Evolutionary conservation across 2,797 vertebrate genomes (phyloP), one percentile per base, ranked within the genome.

Genomic region (Synaphobranchus kaupii): DNA sequence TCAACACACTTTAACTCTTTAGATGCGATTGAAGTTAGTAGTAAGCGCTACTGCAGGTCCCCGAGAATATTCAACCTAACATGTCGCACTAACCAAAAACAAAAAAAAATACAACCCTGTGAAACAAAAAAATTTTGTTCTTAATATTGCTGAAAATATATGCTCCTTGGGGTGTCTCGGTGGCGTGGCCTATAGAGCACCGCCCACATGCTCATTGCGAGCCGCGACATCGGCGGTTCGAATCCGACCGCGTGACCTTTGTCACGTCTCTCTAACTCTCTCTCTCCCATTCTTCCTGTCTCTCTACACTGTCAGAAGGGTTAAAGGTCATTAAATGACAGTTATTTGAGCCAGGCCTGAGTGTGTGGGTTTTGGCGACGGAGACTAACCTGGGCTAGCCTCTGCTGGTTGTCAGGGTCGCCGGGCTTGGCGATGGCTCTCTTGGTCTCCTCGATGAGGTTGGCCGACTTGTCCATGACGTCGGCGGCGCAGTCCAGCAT

Each of bases 391-490:
- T 99, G 98, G 28, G 98, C 98, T 89, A 99, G 94, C 39, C 98
- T 96, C 91, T 99, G 98, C 91, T 99, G 98, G 92, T 96, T 98
- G 90, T 99, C 98, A 0, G 98, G 95, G 85, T 99, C 98, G 48
- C 97, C 97, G 0, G 98, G 98, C 88, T 97, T 98, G 88, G 96
- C 94, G 6, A 99, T 95, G 0, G 98, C 98, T 88, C 97, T 97
- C 93, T 98, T 98, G 0, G 98, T 98, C 92, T 99, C 98, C 90
- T 99, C 98, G 0, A 99, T 98, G 60, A 99, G 97, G 92, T 97
- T 99, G 92, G 95, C 97, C 0, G 98, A 98, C 91, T 99, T 99
- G 89, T 99, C 98, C 96, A 99, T 98, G 85, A 98, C 97, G 0
- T 98, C 98, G 0, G 95, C 94, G 3, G 98, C 97, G 0, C 97